phyloP scores from a whole-genome alignment of 2,888 invertebrate genomes.

The Augochlorella aurata region DNA sequence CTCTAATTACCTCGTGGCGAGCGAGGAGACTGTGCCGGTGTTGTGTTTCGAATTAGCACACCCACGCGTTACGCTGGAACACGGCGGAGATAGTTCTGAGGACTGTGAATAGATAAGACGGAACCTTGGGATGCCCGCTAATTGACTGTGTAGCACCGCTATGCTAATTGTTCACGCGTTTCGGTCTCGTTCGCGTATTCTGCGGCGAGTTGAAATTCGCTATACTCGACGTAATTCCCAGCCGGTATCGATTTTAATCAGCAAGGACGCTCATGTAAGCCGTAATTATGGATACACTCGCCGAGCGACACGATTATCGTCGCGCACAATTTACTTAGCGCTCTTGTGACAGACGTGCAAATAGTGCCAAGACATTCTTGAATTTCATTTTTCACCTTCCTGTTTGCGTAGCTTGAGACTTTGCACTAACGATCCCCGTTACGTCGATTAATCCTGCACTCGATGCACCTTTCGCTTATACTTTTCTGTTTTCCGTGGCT shows the following conservation, averaged over 20 bases:
- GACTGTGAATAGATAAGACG: conserved; percentile 38
- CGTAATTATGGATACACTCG: conserved; percentile 23
- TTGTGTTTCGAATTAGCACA: background rate
- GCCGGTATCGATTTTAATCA: conserved; percentile 37
- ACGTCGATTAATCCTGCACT: background rate
- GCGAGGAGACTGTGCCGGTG: background rate
- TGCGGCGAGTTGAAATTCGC: conserved; percentile 36
- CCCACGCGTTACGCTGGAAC: background rate
- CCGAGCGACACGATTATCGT: conserved; percentile 18
- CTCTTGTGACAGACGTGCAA: background rate
- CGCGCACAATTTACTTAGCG: background rate
- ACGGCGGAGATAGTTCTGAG: conserved; percentile 9
- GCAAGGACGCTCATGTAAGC: conserved; percentile 6
- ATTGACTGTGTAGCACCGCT: conserved; percentile 63
- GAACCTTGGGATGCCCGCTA: conserved; percentile 60
- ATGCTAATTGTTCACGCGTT: conserved; percentile 65
- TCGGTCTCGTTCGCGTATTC: conserved; percentile 46
- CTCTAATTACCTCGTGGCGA: background rate
- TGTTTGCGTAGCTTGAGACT: background rate
- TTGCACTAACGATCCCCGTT: background rate
- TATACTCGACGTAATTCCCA: conserved; percentile 16
- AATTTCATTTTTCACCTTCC: background rate
- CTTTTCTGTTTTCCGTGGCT: no score
- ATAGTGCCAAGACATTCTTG: background rate
- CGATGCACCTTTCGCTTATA: no score